Evolutionary conservation across 2,797 vertebrate genomes (phyloP).

Genomic region (Hafferia zeledoni): DNA sequence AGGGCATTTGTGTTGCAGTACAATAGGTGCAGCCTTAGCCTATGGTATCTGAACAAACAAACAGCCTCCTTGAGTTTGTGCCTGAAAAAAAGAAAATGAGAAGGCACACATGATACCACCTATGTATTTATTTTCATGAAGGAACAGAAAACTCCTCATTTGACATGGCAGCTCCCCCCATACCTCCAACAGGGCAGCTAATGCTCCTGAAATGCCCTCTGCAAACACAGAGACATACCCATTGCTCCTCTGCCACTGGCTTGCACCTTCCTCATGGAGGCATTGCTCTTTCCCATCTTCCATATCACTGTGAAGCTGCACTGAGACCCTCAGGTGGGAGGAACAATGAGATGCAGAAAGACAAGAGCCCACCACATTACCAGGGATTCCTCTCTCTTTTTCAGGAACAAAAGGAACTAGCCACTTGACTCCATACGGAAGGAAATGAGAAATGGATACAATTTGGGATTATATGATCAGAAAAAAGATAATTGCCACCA

Average conservation of each 20-base stretch:
- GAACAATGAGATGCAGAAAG: background rate
- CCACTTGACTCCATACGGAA: background rate
- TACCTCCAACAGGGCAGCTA: background rate
- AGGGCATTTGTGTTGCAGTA: background rate
- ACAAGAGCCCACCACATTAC: background rate
- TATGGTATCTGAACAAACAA: background rate
- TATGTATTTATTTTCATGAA: background rate
- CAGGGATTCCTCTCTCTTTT: background rate
- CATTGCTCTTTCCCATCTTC: background rate
- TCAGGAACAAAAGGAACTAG: background rate
- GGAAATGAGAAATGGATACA: background rate
- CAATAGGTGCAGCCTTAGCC: background rate
- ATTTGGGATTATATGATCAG: background rate
- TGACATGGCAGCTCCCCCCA: background rate
- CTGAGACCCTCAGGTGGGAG: background rate
- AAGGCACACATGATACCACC: background rate
- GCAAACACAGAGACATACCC: background rate
- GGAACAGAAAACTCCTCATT: background rate
- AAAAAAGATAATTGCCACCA: background rate
- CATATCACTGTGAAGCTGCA: background rate
- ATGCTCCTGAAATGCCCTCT: background rate
- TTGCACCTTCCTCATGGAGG: background rate
- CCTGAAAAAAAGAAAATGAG: background rate
- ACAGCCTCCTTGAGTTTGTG: fast-evolving
- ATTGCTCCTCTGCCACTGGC: background rate